Evolutionary conservation across 2,888 invertebrate genomes (phyloP), one percentile per base, ranked within the genome.

Genomic region (Argyresthia albistria): DNA sequence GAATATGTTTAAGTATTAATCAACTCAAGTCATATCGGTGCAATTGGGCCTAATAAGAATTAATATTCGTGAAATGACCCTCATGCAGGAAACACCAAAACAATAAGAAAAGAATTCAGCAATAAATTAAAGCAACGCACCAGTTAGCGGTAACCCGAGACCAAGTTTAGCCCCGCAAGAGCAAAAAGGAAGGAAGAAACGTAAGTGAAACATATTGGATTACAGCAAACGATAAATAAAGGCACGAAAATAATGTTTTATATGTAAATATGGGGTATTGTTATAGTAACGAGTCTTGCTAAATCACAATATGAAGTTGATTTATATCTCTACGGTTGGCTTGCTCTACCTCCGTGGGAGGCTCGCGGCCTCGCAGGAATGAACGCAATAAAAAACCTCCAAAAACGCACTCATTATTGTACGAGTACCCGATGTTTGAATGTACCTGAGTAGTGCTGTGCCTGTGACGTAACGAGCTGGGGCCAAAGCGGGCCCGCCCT

Each of bases 281-380:
- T 89, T 89, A 87, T 86, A 82, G 86, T 89, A 90, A 89, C 90
- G 88, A 88, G 82, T 88, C 89, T 90, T 89, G 89, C 89, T 83
- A 83, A 90, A 90, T 88, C 84, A 83, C 84, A 83, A 82, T 84
- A 83, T 81, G 82, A 80, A 75, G 75, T 80, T 87, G 86, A 87
- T 87, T 87, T 87, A 87, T 86, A 87, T 84, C 86, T 83, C 70
- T 74, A 79, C 83, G 86, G 74, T 86, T 73, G 75, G 83, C 70
- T 80, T 80, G 68, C 35, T 15, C 36, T n/a, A 46, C 51, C 15
- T 10, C 15, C 51, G 45, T 52, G 52, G 52, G 52, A 52, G 52
- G 52, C 52, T 8, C 8, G 16, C 42, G 35, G 43, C 43, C 15
- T 8, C 37, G 10, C 39, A 14, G 49, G 16, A 35, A 11, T 12